phyloP scores from a whole-genome alignment of 2,888 invertebrate species.

The Malthinus seriepunctatus region DNA sequence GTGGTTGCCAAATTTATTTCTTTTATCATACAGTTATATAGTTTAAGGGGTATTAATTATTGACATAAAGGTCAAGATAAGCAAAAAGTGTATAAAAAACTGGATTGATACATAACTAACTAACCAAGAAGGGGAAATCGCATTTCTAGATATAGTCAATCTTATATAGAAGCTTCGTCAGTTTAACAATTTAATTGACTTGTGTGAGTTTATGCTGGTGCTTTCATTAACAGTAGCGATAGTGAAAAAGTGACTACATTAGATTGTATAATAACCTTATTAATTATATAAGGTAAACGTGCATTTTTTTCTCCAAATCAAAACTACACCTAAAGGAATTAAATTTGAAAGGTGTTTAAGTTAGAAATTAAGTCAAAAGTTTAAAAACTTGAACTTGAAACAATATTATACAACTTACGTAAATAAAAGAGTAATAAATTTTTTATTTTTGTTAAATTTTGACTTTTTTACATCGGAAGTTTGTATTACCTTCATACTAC shows the following conservation, averaged over 20 bases:
- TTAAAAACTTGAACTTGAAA: too few relatives aligned
- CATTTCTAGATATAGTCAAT: constrained; percentile 27
- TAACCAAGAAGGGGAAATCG: constrained; percentile 26
- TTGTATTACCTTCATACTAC: too few relatives aligned
- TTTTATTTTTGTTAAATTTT: too few relatives aligned
- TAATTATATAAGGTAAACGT: constrained; percentile 15
- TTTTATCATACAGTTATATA: constrained; percentile 10
- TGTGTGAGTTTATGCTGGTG: constrained; percentile 6
- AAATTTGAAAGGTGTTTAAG: too few relatives aligned
- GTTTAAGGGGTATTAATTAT: constrained; percentile 19
- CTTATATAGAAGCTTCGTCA: constrained; percentile 24
- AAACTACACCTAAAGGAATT: too few relatives aligned
- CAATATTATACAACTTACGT: too few relatives aligned
- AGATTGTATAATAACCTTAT: constrained; percentile 1
- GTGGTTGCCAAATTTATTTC: background rate
- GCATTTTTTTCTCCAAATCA: background rate
- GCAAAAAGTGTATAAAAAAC: constrained; percentile 12
- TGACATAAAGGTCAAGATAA: constrained; percentile 18
- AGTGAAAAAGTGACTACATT: constrained; percentile 15
- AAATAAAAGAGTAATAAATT: too few relatives aligned
- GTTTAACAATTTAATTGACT: constrained; percentile 24
- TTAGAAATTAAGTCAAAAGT: too few relatives aligned
- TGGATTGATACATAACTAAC: constrained; percentile 11
- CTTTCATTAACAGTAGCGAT: constrained; percentile 10
- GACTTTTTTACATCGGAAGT: too few relatives aligned